Base-by-base conservation (phyloP, 1,140 invertebrate genomes). In the Habropoda laboriosa region DNA sequence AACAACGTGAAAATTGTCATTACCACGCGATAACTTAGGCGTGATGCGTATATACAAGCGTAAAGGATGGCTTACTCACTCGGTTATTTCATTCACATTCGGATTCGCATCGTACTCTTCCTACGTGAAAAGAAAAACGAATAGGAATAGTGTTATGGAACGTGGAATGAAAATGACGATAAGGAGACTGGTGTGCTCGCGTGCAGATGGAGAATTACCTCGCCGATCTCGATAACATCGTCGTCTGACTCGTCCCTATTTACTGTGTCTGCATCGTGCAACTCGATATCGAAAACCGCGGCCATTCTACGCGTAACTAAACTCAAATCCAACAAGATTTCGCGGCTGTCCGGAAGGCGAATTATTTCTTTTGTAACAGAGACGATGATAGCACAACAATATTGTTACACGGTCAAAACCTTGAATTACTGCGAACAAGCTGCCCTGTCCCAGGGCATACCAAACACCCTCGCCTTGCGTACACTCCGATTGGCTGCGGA, bases 201-300 rank as follows among this genome's bases (percentile, higher is more conserved):
- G 66, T 42, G 63, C 61, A 76, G 40, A 57, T 71, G 72, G 60
- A 55, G 53, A 51, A 60, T 82, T 95, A 96, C 96, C 95, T 96
- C 96, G 91, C 96, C 96, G 85, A 97, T 94, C 92, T 97, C 96
- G 90, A 97, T 96, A 88, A 95, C 96, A 92, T 98, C 97, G 90
- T 97, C 96, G 88, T 97, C 96, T 67, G 96, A 96, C 49, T 91
- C 96, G 89, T 94, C 95, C 81, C 94, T 94, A 74, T 94, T 94
- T 82, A 93, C 92, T 73, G 93, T 92, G 87, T 94, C 94, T 79
- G 94, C 94, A 92, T 96, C 96, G 85, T 96, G 96, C 88, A 98
- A 94, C 93, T 98, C 97, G 89, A 98, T 95, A 94, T 98, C 97
- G 93, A 98, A 98, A 89, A 98, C 94, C 87, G 94, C 95, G 90